Evolutionary conservation across 2,888 invertebrate species (phyloP).

Genomic region (Ganaspis brasiliensis): DNA sequence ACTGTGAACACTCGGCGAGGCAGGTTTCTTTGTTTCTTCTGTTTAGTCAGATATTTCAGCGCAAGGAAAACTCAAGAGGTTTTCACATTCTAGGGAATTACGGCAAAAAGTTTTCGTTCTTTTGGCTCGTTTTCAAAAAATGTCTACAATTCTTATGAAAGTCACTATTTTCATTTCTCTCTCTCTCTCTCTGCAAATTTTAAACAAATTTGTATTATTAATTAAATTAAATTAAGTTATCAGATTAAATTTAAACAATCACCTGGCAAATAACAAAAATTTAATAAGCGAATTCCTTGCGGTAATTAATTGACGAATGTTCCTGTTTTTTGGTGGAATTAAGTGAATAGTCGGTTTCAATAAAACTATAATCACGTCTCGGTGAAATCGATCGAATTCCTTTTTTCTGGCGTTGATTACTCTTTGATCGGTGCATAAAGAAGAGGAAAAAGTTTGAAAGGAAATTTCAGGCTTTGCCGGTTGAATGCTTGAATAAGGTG

Average conservation of each 20-base stretch:
- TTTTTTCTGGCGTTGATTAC: constrained; percentile 26
- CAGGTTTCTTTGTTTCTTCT: constrained; percentile 21
- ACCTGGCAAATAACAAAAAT: too few relatives aligned
- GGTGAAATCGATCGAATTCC: constrained; percentile 8
- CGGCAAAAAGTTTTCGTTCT: neutral
- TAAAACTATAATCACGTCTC: neutral
- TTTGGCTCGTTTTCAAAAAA: constrained; percentile 5
- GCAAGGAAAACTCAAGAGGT: constrained; percentile 12
- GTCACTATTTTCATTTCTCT: too few relatives aligned
- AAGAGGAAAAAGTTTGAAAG: constrained; percentile 11
- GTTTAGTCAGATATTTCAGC: constrained; percentile 32
- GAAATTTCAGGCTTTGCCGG: constrained; percentile 37
- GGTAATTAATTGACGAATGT: neutral
- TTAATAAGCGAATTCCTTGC: too few relatives aligned
- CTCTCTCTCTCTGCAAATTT: too few relatives aligned
- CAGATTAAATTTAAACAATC: too few relatives aligned
- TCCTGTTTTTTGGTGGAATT: neutral
- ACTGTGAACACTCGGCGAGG: constrained; percentile 32
- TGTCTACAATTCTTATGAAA: too few relatives aligned
- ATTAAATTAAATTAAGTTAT: too few relatives aligned
- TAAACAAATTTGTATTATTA: too few relatives aligned
- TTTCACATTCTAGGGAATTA: neutral
- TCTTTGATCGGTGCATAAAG: constrained; percentile 29
- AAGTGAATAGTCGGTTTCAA: constrained; percentile 7
- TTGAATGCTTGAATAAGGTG: constrained; percentile 32